Evolutionary conservation across 2,797 vertebrate species (phyloP).

Genomic region (Sebastes cheni): DNA sequence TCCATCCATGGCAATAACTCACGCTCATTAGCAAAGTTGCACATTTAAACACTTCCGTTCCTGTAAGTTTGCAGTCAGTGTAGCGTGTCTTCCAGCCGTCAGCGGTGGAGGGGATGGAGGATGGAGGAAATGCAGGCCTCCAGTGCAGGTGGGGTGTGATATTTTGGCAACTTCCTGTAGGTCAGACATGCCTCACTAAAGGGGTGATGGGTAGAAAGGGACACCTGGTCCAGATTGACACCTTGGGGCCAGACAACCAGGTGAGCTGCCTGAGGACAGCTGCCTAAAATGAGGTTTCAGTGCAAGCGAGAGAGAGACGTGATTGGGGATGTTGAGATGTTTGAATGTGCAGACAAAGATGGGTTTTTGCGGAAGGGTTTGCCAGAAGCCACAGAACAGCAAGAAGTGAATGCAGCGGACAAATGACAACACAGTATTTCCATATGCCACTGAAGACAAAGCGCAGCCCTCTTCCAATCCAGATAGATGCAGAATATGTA

Average conservation of each 20-base stretch:
- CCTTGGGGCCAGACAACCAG: slow-evolving; percentile 46
- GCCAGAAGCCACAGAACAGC: not conserved
- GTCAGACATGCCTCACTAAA: slow-evolving; percentile 52
- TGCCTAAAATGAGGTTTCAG: slow-evolving; percentile 15
- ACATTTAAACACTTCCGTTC: slow-evolving; percentile 33
- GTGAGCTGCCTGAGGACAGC: slow-evolving; percentile 53
- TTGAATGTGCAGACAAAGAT: not conserved
- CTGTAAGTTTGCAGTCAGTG: slow-evolving; percentile 29
- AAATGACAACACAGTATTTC: not conserved
- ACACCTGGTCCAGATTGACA: slow-evolving; percentile 58
- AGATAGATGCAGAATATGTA: not conserved
- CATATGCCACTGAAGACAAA: not conserved
- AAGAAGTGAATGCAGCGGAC: not conserved
- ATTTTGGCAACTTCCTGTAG: slow-evolving; percentile 49
- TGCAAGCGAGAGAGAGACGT: not conserved
- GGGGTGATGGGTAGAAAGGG: slow-evolving; percentile 33
- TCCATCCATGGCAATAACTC: slow-evolving; percentile 47
- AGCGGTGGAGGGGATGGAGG: not conserved
- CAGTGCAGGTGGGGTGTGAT: slow-evolving; percentile 34
- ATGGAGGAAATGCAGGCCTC: slow-evolving; percentile 30
- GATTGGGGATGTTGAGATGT: slow-evolving; percentile 1
- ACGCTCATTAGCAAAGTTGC: slow-evolving; percentile 47
- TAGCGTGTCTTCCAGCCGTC: slow-evolving; percentile 26
- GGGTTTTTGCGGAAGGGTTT: not conserved
- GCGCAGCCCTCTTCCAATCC: not conserved